phyloP scores from a whole-genome alignment of 2,797 vertebrate species.

The Macropus fuliginosus region DNA sequence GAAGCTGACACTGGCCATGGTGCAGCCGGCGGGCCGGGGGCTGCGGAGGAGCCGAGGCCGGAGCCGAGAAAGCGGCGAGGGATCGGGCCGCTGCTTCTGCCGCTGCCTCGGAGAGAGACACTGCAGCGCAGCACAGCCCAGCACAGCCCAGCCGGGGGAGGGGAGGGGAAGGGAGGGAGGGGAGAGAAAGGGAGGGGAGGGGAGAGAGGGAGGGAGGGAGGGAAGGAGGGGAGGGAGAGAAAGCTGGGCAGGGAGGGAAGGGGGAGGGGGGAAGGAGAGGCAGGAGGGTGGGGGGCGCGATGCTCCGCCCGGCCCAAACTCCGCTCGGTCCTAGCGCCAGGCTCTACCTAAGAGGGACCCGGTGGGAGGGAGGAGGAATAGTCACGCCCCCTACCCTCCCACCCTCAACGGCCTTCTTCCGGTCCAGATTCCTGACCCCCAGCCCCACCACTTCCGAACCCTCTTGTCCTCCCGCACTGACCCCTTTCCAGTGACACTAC shows the following conservation, averaged over 20 bases:
- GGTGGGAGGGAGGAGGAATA: constrained; percentile 59
- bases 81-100: constrained; percentile 67
- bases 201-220: constrained; percentile 69
- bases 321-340: constrained; percentile 84
- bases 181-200: constrained; percentile 69
- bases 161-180: constrained; percentile 79
- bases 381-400: constrained; percentile 56
- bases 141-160: constrained; percentile 81
- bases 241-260: background rate
- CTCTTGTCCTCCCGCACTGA: background rate
- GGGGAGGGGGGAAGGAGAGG: background rate
- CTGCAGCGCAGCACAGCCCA: constrained; percentile 80
- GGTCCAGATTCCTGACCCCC: constrained; percentile 47
- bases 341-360: constrained; percentile 59
- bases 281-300: constrained; percentile 79
- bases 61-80: background rate
- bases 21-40: constrained; percentile 76
- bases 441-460: background rate
- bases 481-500: background rate
- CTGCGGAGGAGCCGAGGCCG: constrained; percentile 50
- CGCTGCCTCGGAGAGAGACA: constrained; percentile 83
- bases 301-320: constrained; percentile 82
- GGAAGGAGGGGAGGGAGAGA: constrained; percentile 76
- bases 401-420: constrained; percentile 67
- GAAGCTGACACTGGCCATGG: constrained; percentile 92